A percentile compares a stretch with the other conserved stretches of the same genome.
Conservation (phyloP, 2,797 vertebrate species). For the Sebastes nivosus region DNA sequence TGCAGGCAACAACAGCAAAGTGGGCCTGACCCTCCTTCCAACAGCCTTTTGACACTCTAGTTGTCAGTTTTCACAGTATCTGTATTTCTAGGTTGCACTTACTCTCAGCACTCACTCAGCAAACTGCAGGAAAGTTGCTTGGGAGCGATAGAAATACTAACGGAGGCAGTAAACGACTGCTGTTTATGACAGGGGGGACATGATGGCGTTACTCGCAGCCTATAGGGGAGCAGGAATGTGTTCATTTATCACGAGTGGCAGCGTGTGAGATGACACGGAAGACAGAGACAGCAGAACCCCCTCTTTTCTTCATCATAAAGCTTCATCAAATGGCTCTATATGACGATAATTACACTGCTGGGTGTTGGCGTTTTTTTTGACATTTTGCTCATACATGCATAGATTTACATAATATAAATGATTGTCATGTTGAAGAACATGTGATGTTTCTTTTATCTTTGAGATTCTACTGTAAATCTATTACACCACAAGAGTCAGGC, state of each 20-base stretch:
- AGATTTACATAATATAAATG: neutral
- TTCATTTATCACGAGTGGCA: constrained; percentile 66
- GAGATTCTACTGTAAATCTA: neutral
- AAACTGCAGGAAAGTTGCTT: constrained; percentile 68
- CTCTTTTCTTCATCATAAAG: constrained; percentile 29
- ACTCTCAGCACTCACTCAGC: constrained; percentile 40
- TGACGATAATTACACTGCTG: constrained; percentile 54
- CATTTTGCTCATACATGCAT: neutral
- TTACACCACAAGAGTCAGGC: neutral
- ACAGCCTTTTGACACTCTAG: constrained; percentile 47
- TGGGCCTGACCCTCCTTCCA: constrained; percentile 37
- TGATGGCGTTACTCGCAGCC: constrained; percentile 49
- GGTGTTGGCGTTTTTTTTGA: neutral
- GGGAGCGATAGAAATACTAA: constrained; percentile 64
- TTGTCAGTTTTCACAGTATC: constrained; percentile 65
- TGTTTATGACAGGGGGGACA: constrained; percentile 68
- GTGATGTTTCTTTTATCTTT: neutral
- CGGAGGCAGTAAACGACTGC: constrained; percentile 61
- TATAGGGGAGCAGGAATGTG: constrained; percentile 54
- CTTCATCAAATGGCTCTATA: constrained; percentile 36
- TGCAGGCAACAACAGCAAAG: constrained; percentile 28
- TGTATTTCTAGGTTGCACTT: constrained; percentile 51
- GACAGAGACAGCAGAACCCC: constrained; percentile 39
- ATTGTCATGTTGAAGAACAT: neutral
- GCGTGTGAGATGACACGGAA: constrained; percentile 47